These are phyloP conservation scores for Knipowitschia caucasica DNA, from an alignment of 2,797 vertebrate species.

Conservation along the genomic window DNA sequence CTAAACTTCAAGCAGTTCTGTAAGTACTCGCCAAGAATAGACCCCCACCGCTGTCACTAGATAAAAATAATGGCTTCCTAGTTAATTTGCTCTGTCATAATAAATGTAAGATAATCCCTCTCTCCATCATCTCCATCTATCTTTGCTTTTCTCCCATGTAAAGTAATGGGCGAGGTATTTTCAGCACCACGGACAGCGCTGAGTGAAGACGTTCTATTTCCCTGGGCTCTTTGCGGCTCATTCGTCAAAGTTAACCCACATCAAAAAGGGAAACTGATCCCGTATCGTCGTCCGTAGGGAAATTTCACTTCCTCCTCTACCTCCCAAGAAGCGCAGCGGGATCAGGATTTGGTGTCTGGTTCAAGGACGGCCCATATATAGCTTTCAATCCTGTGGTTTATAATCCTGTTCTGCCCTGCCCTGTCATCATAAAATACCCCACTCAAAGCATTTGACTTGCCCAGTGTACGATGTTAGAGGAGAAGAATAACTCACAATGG, in stretches of 20 bases:
- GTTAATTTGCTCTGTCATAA: constrained; percentile 61
- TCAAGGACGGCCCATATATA: constrained; percentile 23
- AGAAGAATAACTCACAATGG: neutral
- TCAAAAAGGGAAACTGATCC: constrained; percentile 41
- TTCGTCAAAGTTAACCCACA: constrained; percentile 39
- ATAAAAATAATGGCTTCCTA: constrained; percentile 66
- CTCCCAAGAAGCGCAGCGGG: constrained; percentile 11
- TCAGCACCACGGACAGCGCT: constrained; percentile 51
- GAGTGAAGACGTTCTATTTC: constrained; percentile 49
- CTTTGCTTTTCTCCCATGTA: constrained; percentile 26
- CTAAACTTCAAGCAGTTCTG: neutral
- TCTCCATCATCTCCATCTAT: constrained; percentile 42
- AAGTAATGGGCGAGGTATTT: constrained; percentile 61
- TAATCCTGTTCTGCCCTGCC: neutral
- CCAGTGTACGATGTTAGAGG: neutral
- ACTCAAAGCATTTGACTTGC: neutral
- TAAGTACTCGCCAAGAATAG: constrained; percentile 60
- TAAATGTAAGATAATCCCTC: constrained; percentile 62
- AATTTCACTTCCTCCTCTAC: constrained; percentile 23
- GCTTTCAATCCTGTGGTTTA: constrained; percentile 6
- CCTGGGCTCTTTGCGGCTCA: constrained; percentile 34
- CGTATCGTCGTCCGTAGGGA: constrained; percentile 30
- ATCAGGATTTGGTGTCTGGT: constrained; percentile 14
- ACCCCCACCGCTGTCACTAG: constrained; percentile 19
- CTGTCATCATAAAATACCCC: neutral